Conservation (phyloP, 2,797 vertebrate species). For the Syndactyla subalaris region DNA sequence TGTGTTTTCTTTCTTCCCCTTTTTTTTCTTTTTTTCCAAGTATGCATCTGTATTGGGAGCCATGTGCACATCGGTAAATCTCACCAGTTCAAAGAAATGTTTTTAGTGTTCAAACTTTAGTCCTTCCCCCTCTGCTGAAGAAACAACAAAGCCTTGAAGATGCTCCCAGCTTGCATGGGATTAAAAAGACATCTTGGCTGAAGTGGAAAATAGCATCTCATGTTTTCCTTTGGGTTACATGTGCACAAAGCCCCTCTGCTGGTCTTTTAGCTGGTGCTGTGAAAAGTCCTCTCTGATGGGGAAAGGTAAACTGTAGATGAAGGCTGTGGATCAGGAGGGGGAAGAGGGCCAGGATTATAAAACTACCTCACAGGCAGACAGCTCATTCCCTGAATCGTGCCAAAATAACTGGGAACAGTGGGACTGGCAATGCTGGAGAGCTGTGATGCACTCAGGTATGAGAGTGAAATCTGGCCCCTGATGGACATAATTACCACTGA, state of each 20-base stretch:
- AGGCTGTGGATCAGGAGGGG: not conserved
- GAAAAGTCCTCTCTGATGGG: not conserved
- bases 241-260: slow-evolving; percentile 4
- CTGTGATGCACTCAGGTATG: not conserved
- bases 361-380: not conserved
- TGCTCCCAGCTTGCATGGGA: slow-evolving; percentile 47
- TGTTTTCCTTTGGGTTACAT: slow-evolving; percentile 44
- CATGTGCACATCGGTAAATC: not conserved
- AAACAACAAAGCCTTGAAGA: slow-evolving; percentile 59
- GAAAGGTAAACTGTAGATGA: not conserved
- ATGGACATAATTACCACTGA: accelerated
- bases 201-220: slow-evolving; percentile 41
- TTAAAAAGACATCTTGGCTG: slow-evolving; percentile 45
- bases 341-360: not conserved
- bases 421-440: not conserved
- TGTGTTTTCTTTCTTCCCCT: not conserved
- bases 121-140: slow-evolving; percentile 13
- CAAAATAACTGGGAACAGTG: not conserved
- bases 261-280: not conserved
- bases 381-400: not conserved
- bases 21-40: not conserved
- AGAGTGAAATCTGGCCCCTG: not conserved
- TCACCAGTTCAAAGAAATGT: slow-evolving; percentile 47
- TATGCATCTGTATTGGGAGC: not conserved
- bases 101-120: slow-evolving; percentile 51